A percentile compares a stretch with the other conserved stretches of the same genome.
These are phyloP conservation scores for Anarhynchus alexandrinus DNA, from an alignment of 2,113 vertebrate genomes.

Conservation along the genomic window DNA sequence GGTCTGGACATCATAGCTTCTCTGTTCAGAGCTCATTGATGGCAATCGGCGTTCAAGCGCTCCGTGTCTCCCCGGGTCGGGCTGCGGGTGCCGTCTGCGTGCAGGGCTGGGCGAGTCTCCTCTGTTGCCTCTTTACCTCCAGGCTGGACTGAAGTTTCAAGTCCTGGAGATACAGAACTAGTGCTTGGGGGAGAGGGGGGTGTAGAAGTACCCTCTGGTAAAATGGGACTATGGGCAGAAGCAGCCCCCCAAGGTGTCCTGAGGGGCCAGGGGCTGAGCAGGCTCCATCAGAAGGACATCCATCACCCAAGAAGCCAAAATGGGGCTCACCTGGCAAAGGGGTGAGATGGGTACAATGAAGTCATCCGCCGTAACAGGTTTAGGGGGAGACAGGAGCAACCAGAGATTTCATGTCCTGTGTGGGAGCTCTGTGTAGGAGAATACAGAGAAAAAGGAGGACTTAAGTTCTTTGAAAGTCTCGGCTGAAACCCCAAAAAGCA, in stretches of 20 bases:
- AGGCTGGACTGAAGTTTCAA: not conserved
- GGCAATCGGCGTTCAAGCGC: not conserved
- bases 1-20: not conserved
- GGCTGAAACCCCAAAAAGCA: not conserved
- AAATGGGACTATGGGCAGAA: not conserved
- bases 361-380: not conserved
- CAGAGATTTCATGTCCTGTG: accelerated
- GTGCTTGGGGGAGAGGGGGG: too few species aligned
- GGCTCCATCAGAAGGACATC: not conserved
- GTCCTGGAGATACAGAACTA: not conserved
- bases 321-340: not conserved
- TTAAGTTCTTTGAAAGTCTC: not conserved
- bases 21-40: not conserved
- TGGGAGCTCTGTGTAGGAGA: not conserved
- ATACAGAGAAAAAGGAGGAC: not conserved
- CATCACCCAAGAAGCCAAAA: not conserved
- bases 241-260: not conserved
- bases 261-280: not conserved
- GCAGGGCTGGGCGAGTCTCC: not conserved
- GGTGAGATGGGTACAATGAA: too few species aligned
- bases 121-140: not conserved
- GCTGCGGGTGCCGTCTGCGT: not conserved
- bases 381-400: not conserved
- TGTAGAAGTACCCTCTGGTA: not conserved
- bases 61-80: accelerated